These are phyloP conservation scores for Phoebastria nigripes DNA, from an alignment of 2,797 vertebrate species.

Conservation along the genomic window DNA sequence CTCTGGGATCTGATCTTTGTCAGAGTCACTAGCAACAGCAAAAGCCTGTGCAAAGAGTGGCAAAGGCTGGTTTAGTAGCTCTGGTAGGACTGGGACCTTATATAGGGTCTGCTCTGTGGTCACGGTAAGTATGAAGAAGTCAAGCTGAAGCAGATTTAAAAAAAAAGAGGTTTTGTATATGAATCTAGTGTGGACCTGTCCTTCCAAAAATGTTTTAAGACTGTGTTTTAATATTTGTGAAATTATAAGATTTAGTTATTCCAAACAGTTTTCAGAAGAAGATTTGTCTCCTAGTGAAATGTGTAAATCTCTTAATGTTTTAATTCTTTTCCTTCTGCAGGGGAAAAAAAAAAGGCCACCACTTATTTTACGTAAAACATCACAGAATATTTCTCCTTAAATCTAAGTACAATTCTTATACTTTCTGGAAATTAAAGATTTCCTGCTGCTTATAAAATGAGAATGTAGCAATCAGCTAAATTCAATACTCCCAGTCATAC, in stretches of 20 bases:
- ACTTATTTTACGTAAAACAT: background rate
- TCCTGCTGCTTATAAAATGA: background rate
- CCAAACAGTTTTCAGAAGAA: constrained; percentile 20
- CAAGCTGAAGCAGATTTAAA: background rate
- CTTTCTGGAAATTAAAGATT: background rate
- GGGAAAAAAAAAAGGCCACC: fast-evolving
- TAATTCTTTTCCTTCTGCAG: background rate
- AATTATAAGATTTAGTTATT: background rate
- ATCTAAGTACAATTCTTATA: background rate
- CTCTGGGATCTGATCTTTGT: background rate
- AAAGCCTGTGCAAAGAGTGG: background rate
- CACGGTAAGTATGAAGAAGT: background rate
- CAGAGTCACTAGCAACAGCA: background rate
- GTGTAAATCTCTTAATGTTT: background rate
- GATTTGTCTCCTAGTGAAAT: background rate
- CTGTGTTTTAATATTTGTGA: background rate
- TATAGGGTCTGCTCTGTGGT: background rate
- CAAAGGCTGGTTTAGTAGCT: background rate
- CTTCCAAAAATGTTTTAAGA: background rate
- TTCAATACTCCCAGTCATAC: background rate
- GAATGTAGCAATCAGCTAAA: background rate
- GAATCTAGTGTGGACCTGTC: background rate
- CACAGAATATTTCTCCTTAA: background rate
- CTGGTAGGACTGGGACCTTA: background rate
- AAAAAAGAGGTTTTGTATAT: background rate